A percentile compares a stretch with the other conserved stretches of the same genome.
Conservation (phyloP, 2,113 vertebrate genomes). For the Lophochroa leadbeateri region DNA sequence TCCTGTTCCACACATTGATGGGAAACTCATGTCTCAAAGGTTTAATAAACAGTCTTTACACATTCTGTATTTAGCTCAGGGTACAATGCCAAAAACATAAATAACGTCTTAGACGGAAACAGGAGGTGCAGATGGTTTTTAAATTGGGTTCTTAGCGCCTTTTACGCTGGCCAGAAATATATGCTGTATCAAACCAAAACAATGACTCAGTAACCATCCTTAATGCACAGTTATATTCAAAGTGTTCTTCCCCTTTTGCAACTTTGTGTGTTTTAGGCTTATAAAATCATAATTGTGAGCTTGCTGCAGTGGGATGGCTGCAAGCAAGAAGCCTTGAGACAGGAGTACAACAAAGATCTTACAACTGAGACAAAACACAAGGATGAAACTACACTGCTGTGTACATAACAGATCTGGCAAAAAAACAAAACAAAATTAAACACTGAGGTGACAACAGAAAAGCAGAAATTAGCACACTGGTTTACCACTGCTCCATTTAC, state of each 20-base stretch:
- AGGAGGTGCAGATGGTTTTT: conserved; percentile 78
- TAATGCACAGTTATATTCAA: conserved; percentile 11
- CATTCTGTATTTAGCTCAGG: conserved; percentile 74
- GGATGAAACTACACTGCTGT: not conserved
- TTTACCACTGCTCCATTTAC: conserved; percentile 35
- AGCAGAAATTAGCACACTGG: conserved; percentile 22
- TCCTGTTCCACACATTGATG: conserved; percentile 67
- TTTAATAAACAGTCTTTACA: conserved; percentile 82
- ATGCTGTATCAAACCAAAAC: conserved; percentile 51
- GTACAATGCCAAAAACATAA: conserved; percentile 79
- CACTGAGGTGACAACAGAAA: not conserved
- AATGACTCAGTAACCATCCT: conserved; percentile 67
- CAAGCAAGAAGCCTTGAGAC: not conserved
- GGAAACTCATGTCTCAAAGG: conserved; percentile 78
- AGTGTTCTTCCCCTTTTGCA: not conserved
- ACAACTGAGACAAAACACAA: not conserved
- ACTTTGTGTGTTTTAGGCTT: not conserved
- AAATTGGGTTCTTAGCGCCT: conserved; percentile 71
- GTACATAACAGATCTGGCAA: conserved; percentile 6
- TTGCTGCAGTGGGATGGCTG: not conserved
- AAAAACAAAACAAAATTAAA: not conserved
- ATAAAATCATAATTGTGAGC: not conserved
- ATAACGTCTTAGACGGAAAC: conserved; percentile 76
- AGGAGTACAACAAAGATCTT: not conserved
- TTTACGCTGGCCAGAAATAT: conserved; percentile 71